These are phyloP conservation scores for Drosophila quadrilineata DNA, from an alignment of 1,140 invertebrate species.

Conservation along the genomic window DNA sequence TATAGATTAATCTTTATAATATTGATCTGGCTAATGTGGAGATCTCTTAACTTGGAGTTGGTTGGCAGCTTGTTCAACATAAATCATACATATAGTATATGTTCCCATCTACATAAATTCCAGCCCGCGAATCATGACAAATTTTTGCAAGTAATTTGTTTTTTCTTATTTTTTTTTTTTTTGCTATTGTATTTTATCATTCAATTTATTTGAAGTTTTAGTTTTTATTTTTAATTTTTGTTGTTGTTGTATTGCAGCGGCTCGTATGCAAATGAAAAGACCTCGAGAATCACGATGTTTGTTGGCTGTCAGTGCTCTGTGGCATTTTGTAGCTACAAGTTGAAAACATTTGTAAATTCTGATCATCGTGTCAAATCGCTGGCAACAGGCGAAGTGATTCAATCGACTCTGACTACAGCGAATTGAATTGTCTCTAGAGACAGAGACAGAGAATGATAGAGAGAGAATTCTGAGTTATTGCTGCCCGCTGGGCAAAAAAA, in stretches of 20 bases:
- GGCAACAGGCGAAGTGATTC: constrained; percentile 7
- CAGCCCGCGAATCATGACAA: constrained; percentile 26
- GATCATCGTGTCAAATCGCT: constrained; percentile 16
- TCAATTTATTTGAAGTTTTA: too few relatives aligned
- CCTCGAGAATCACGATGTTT: constrained; percentile 14
- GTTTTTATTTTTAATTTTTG: too few relatives aligned
- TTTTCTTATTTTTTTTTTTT: too few relatives aligned
- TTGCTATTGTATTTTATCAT: too few relatives aligned
- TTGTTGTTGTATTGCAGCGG: constrained; percentile 25
- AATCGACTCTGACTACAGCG: constrained; percentile 11
- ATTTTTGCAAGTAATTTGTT: constrained; percentile 24
- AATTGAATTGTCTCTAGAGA: background rate
- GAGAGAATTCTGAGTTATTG: constrained; percentile 3
- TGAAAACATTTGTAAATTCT: constrained; percentile 49
- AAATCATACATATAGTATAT: background rate
- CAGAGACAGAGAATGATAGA: too few relatives aligned
- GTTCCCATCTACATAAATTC: constrained; percentile 13
- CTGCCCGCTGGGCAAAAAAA: constrained; percentile 32
- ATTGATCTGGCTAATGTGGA: too few relatives aligned
- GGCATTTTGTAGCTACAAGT: constrained; percentile 37
- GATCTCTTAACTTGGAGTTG: background rate
- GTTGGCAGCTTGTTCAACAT: background rate
- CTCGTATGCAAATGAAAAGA: constrained; percentile 34
- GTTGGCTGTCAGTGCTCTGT: constrained; percentile 10
- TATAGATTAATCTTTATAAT: too few relatives aligned